phyloP scores from a whole-genome alignment of 2,797 vertebrate genomes.

The Arnoldichthys spilopterus region DNA sequence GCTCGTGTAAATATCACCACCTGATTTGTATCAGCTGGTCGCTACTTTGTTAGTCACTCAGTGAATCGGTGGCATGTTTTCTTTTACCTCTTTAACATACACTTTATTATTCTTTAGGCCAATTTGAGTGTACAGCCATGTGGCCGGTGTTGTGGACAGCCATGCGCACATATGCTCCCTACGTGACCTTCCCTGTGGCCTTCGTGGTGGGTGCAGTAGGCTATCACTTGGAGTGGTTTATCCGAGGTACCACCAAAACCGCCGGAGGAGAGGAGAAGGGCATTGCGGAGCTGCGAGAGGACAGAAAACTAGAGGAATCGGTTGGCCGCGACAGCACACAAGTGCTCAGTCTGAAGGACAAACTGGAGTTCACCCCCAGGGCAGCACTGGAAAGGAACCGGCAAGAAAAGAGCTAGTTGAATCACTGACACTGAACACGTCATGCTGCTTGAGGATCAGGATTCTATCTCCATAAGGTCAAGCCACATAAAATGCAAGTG shows the following conservation, averaged over 20 bases:
- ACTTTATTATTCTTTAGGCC: too few species aligned
- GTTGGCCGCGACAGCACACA: constrained; percentile 87
- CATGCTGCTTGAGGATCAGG: too few species aligned
- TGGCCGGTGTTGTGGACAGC: constrained; percentile 89
- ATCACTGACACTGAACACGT: too few species aligned
- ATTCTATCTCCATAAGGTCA: too few species aligned
- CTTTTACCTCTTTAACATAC: too few species aligned
- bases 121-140: constrained; percentile 74
- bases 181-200: constrained; percentile 94
- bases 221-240: constrained; percentile 93
- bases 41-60: too few species aligned
- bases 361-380: constrained; percentile 91
- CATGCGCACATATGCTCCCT: constrained; percentile 91
- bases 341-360: constrained; percentile 95
- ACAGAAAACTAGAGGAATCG: constrained; percentile 90
- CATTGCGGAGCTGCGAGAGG: constrained; percentile 90
- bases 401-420: constrained; percentile 83
- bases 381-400: constrained; percentile 94
- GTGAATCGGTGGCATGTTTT: too few species aligned
- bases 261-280: constrained; percentile 85
- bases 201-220: constrained; percentile 95
- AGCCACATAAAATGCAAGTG: too few species aligned
- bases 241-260: constrained; percentile 81
- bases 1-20: too few species aligned
- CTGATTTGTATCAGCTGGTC: too few species aligned